Evolutionary conservation across 2,888 invertebrate genomes (phyloP).

Genomic region (Thalpophila matura): DNA sequence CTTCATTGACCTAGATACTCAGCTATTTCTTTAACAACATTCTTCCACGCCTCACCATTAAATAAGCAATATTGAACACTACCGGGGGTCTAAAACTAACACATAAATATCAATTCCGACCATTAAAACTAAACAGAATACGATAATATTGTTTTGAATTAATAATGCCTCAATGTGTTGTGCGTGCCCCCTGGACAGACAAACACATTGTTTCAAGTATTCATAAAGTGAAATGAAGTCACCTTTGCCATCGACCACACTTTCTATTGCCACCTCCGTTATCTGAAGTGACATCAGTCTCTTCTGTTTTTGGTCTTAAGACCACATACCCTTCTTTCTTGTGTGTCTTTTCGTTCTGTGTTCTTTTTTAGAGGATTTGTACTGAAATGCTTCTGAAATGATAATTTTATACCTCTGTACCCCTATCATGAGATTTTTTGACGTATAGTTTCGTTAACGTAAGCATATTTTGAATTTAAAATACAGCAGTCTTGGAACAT

Average conservation of each 20-base stretch:
- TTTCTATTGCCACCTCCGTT: slow-evolving; percentile 20
- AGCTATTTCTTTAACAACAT: slow-evolving; percentile 40
- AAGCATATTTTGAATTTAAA: too few species aligned
- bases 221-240: slow-evolving; percentile 33
- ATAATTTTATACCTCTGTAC: too few species aligned
- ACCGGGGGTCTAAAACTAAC: slow-evolving; percentile 58
- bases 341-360: too few species aligned
- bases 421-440: too few species aligned
- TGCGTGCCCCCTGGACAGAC: slow-evolving; percentile 51
- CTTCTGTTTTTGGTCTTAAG: background rate
- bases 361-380: too few species aligned
- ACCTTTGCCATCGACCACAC: slow-evolving; percentile 44
- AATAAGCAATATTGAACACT: slow-evolving; percentile 50
- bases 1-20: slow-evolving; percentile 35
- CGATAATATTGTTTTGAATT: slow-evolving; percentile 45
- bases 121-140: slow-evolving; percentile 49
- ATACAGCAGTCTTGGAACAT: too few species aligned
- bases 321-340: too few species aligned
- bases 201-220: slow-evolving; percentile 44
- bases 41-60: slow-evolving; percentile 26
- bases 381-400: too few species aligned
- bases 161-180: slow-evolving; percentile 26
- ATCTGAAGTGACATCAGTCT: background rate
- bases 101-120: slow-evolving; percentile 52
- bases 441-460: too few species aligned